Conservation (phyloP, 2,113 vertebrate genomes). For the Dunckerocampus dactyliophorus region DNA sequence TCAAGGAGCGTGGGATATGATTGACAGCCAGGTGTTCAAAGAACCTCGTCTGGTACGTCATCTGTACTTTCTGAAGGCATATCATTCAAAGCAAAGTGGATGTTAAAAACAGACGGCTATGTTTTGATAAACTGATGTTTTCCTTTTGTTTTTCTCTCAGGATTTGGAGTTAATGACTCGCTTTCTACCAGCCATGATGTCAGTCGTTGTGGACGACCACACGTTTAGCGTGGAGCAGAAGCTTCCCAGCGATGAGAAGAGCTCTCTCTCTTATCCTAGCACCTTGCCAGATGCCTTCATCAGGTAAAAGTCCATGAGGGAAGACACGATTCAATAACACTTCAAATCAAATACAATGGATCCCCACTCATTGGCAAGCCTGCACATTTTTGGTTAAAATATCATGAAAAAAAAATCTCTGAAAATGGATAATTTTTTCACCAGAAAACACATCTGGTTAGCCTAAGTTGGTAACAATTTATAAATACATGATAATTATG, state of each 20-base stretch:
- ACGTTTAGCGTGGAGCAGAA: constrained; percentile 92
- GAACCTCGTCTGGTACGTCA: constrained; percentile 88
- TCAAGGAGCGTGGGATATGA: constrained; percentile 98
- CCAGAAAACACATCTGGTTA: too few relatives aligned
- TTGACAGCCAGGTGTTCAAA: constrained; percentile 98
- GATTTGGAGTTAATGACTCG: constrained; percentile 89
- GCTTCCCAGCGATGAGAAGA: constrained; percentile 87
- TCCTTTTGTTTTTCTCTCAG: constrained; percentile 53
- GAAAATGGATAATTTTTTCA: too few relatives aligned
- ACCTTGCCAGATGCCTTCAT: constrained; percentile 84
- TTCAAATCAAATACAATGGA: too few relatives aligned
- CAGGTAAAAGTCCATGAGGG: constrained; percentile 64
- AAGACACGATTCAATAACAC: background rate
- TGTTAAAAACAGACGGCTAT: background rate
- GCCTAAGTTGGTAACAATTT: too few relatives aligned
- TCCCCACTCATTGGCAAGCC: too few relatives aligned
- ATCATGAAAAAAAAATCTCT: too few relatives aligned
- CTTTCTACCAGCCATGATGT: constrained; percentile 93
- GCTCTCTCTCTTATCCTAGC: constrained; percentile 78
- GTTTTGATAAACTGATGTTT: background rate
- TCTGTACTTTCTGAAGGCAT: too few relatives aligned
- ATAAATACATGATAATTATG: too few relatives aligned
- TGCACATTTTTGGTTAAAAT: too few relatives aligned
- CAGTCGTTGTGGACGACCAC: constrained; percentile 93
- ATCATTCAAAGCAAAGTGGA: background rate